Conservation (phyloP, 2,888 invertebrate genomes). For the Napeogenes inachia region DNA sequence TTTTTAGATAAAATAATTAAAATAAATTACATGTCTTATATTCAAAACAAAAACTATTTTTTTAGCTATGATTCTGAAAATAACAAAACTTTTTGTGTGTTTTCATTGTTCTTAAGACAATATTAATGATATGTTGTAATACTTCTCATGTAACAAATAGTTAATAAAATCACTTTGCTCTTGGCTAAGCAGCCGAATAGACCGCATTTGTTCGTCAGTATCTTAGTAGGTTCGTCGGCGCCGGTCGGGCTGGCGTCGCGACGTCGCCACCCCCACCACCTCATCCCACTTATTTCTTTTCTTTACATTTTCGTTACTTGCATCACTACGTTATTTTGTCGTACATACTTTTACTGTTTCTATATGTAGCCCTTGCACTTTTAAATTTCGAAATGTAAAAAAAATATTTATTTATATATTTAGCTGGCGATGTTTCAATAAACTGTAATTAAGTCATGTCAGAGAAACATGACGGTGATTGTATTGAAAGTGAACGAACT, state of each 20-base stretch:
- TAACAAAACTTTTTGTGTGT: not conserved
- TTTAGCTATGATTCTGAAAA: not conserved
- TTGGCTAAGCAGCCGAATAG: slow-evolving; percentile 34
- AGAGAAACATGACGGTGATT: slow-evolving; percentile 57
- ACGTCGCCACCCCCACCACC: slow-evolving; percentile 53
- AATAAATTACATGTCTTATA: no score
- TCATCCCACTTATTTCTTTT: slow-evolving; percentile 21
- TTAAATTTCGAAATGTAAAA: no score
- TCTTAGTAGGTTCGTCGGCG: slow-evolving; percentile 56
- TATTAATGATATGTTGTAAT: not conserved
- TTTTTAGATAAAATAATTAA: no score
- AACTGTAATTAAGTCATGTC: slow-evolving; percentile 59
- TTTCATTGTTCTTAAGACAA: not conserved
- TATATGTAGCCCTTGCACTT: no score
- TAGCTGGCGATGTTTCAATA: slow-evolving; percentile 37
- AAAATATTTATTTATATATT: slow-evolving; percentile 12
- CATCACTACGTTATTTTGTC: not conserved
- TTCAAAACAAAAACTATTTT: not conserved
- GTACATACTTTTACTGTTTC: no score
- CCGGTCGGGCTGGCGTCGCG: slow-evolving; percentile 73
- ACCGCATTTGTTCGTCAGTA: slow-evolving; percentile 40
- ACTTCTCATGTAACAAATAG: not conserved
- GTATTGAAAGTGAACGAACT: slow-evolving; percentile 43
- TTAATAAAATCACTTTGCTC: slow-evolving; percentile 17
- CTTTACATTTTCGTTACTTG: slow-evolving; percentile 13